Percentiles rank a stretch among this genome's conserved stretches.
These are phyloP conservation scores for Sycophila sp. DNA, from an alignment of 1,140 invertebrate species.

Conservation along the genomic window DNA sequence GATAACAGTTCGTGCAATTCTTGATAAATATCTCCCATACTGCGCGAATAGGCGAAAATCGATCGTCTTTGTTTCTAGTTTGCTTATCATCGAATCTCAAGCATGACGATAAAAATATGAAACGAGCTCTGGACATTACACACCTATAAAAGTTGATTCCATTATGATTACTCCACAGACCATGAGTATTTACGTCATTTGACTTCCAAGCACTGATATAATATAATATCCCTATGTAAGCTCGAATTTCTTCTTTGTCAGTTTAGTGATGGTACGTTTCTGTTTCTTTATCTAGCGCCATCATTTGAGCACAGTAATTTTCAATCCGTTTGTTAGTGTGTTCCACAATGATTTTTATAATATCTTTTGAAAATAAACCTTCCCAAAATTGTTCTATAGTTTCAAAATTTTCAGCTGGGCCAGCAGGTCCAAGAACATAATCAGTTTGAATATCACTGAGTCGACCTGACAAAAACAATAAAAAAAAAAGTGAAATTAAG, in stretches of 20 bases:
- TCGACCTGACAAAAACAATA: neutral
- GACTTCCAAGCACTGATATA: constrained; percentile 27
- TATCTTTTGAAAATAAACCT: constrained; percentile 21
- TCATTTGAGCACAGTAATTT: neutral
- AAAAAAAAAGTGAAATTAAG: neutral
- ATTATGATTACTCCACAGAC: constrained; percentile 21
- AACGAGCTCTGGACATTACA: constrained; percentile 22
- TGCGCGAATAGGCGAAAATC: constrained; percentile 40
- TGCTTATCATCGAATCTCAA: constrained; percentile 38
- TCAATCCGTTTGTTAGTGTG: constrained; percentile 36
- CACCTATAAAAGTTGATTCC: constrained; percentile 22
- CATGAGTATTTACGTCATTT: neutral
- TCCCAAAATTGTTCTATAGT: constrained; percentile 32
- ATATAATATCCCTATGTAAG: constrained; percentile 39
- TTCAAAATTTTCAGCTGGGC: neutral
- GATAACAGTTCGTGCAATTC: constrained; percentile 29
- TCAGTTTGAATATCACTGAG: neutral
- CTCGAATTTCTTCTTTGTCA: constrained; percentile 33
- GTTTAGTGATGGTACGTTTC: constrained; percentile 33
- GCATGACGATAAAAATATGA: constrained; percentile 27
- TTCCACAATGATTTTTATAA: constrained; percentile 28
- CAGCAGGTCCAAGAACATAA: neutral
- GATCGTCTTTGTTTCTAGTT: constrained; percentile 23
- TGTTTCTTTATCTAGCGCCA: neutral
- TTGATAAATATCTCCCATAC: constrained; percentile 40